Evolutionary conservation across 2,888 invertebrate genomes (phyloP).

Genomic region (Phortica magna): DNA sequence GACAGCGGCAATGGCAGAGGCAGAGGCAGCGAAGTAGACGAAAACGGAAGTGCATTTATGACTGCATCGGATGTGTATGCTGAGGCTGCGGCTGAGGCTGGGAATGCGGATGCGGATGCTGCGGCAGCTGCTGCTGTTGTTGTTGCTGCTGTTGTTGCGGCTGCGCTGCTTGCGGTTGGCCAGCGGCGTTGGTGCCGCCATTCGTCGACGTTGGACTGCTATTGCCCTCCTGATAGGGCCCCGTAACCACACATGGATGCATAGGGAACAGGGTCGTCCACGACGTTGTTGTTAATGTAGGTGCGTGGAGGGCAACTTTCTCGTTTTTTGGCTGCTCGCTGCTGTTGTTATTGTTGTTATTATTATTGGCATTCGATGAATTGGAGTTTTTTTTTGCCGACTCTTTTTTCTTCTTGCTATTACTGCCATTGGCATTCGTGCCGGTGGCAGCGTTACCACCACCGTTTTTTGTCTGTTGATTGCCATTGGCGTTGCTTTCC

Average conservation of each 20-base stretch:
- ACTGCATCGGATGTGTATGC: constrained; percentile 27
- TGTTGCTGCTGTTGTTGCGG: constrained; percentile 45
- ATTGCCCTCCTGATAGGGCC: constrained; percentile 87
- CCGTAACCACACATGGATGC: constrained; percentile 92
- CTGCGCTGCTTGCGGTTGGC: constrained; percentile 42
- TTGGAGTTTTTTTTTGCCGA: constrained; percentile 71
- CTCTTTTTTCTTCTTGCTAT: constrained; percentile 68
- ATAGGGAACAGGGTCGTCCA: constrained; percentile 92
- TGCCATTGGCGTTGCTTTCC: constrained; percentile 53
- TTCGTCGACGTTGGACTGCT: constrained; percentile 78
- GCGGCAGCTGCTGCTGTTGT: constrained; percentile 41
- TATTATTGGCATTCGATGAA: constrained; percentile 55
- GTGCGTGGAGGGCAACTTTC: constrained; percentile 78
- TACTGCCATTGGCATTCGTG: constrained; percentile 53
- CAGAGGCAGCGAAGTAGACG: constrained; percentile 10
- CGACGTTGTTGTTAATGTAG: constrained; percentile 88
- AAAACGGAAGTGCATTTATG: constrained; percentile 37
- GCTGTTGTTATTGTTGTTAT: constrained; percentile 54
- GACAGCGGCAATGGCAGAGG: constrained; percentile 2
- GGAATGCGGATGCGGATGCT: constrained; percentile 46
- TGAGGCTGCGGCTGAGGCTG: constrained; percentile 25
- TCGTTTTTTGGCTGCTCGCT: constrained; percentile 78
- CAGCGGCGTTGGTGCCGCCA: constrained; percentile 60
- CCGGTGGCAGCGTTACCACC: constrained; percentile 39
- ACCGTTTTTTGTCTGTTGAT: constrained; percentile 59